A percentile compares a stretch with the other conserved stretches of the same genome.
Conservation (phyloP, 2,113 vertebrate genomes). For the Motacilla alba region DNA sequence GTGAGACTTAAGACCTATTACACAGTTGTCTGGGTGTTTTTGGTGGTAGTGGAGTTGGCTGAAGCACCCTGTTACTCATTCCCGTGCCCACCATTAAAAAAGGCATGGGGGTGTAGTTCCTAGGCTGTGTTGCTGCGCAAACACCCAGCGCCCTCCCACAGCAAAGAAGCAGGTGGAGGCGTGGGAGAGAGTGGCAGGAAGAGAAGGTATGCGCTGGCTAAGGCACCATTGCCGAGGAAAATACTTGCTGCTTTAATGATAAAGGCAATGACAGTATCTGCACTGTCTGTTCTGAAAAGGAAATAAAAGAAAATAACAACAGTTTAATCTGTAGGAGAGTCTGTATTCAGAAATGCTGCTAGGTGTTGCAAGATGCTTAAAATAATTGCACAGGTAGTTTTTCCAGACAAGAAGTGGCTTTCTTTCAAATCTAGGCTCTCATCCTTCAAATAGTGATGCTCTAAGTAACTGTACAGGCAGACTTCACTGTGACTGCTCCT, state of each 20-base stretch:
- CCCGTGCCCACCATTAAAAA: background rate
- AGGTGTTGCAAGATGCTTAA: background rate
- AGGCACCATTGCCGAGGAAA: background rate
- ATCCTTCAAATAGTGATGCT: background rate
- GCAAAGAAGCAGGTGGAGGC: background rate
- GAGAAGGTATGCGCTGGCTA: background rate
- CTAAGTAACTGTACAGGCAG: background rate
- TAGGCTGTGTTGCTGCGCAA: background rate
- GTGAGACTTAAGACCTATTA: background rate
- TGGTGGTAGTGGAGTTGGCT: background rate
- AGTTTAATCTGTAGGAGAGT: background rate
- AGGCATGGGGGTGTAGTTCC: fast-evolving
- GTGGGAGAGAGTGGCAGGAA: background rate
- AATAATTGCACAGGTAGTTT: background rate
- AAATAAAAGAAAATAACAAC: background rate
- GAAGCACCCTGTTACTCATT: background rate
- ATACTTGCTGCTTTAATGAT: background rate
- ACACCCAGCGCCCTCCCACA: background rate
- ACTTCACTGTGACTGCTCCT: background rate
- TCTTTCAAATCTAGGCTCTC: background rate
- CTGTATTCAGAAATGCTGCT: background rate
- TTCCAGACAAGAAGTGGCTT: background rate
- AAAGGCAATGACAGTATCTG: background rate
- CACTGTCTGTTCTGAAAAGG: background rate
- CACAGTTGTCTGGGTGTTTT: background rate